Base-by-base conservation (phyloP, 2,888 invertebrate species). In the Leucozona laternaria region DNA sequence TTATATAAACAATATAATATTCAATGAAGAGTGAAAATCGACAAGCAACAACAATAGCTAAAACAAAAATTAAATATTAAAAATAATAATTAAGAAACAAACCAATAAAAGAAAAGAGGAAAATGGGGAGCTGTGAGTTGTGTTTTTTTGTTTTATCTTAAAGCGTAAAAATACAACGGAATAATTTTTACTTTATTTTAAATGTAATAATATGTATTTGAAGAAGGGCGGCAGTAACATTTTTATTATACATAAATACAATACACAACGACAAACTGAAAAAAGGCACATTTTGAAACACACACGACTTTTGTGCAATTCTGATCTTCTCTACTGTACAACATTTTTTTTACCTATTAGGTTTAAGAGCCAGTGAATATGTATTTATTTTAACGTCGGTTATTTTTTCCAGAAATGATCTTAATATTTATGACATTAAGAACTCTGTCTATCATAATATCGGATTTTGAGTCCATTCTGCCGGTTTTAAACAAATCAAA, bases 31-130 rank as follows among this genome's bases (percentile, higher is more conserved):
- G 58, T 72, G 77, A 68, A 81, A 70, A 78, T 82, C 78, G 73
- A 82, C 71, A 78, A 86, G 86, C 60, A 86, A 86, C 86, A 86
- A 86, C 86, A 86, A 86, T 86, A 86, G 86, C 86, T 79, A 82
- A 82, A 75, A 70, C 17, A 22, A 43, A 17, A 70, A 64, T 57
- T 8, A 43, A 31, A n/a, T 60, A 71, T 28, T 28, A 25, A 31
- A 37, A 22, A 20, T 31, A 11, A 66, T n/a, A 17, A 45, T 22
- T 17, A 31, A 40, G 11, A 22, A 57, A 68, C 68, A 68, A 68
- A 68, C 31, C 48, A 34, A 68, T 4, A 22, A 50, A 34, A 20
- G 7, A 62, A 66, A 48, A 34, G 20, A 68, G 34, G 34, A 50
- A 34, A 53, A 37, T 13, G 25, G 11, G 53, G 34, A 66, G 37